A percentile compares a stretch with the other conserved stretches of the same genome.
These are phyloP conservation scores for Puma concolor DNA, from an alignment of 2,113 vertebrate genomes.

Conservation along the genomic window DNA sequence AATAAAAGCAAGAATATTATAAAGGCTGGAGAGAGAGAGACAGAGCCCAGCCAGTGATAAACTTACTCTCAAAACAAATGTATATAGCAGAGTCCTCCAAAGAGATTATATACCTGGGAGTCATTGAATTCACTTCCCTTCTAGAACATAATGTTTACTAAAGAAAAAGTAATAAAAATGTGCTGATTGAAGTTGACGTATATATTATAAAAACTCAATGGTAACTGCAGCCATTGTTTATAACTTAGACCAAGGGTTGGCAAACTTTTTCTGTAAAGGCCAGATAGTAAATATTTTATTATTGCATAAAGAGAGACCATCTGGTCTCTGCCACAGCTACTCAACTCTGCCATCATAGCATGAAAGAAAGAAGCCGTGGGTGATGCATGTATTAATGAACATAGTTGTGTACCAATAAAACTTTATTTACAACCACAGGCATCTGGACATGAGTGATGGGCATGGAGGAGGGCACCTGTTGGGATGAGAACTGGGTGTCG, in stretches of 20 bases:
- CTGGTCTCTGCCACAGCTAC: constrained; percentile 1
- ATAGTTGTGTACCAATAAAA: constrained; percentile 39
- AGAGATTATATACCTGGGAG: not conserved
- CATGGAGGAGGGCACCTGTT: no score
- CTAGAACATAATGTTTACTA: not conserved
- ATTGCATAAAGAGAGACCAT: not conserved
- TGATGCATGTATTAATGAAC: not conserved
- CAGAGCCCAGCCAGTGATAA: not conserved
- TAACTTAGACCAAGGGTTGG: not conserved
- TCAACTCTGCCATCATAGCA: not conserved
- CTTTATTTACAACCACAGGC: constrained; percentile 48
- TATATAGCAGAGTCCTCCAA: not conserved
- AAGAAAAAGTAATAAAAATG: not conserved
- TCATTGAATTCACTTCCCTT: not conserved
- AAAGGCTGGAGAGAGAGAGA: not conserved
- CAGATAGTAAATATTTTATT: constrained; percentile 31
- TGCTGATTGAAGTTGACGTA: constrained; percentile 18
- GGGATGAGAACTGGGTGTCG: no score
- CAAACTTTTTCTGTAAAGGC: not conserved
- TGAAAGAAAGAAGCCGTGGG: not conserved
- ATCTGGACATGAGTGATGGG: no score
- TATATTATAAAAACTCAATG: not conserved
- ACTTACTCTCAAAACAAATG: not conserved
- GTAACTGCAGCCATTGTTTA: not conserved
- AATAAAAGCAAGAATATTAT: not conserved